A percentile compares a stretch with the other conserved stretches of the same genome.
Evolutionary conservation across 2,888 invertebrate genomes (phyloP).

Genomic region (Coremacera marginata): DNA sequence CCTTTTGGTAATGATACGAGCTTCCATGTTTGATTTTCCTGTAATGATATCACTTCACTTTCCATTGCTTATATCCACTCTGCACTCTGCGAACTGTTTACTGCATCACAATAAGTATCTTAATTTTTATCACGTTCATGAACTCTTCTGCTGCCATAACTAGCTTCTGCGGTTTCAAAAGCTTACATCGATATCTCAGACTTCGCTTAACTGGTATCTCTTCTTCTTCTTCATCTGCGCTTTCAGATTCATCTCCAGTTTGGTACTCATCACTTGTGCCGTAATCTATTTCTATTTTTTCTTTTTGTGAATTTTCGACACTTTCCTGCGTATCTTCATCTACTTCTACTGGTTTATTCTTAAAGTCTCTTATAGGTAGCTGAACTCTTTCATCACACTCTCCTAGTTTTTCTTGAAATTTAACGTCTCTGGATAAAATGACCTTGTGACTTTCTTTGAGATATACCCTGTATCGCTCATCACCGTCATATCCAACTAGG

Average conservation of each 20-base stretch:
- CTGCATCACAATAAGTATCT: slow-evolving; percentile 32
- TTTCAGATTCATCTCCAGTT: not conserved
- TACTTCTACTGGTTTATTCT: not conserved
- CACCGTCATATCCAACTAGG: too few relatives aligned
- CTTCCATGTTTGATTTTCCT: slow-evolving; percentile 57
- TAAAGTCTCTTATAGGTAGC: not conserved
- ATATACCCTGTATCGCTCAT: too few relatives aligned
- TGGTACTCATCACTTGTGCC: not conserved
- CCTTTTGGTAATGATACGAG: slow-evolving; percentile 49
- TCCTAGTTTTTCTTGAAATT: slow-evolving; percentile 7
- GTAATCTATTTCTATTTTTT: not conserved
- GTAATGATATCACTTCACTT: slow-evolving; percentile 55
- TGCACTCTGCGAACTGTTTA: slow-evolving; percentile 42
- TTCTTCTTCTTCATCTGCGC: not conserved
- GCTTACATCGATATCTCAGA: too few relatives aligned
- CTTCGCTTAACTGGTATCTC: not conserved
- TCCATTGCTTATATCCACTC: slow-evolving; percentile 53
- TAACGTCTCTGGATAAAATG: slow-evolving; percentile 18
- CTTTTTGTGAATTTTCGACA: not conserved
- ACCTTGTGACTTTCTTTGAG: too few relatives aligned
- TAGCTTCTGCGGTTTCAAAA: too few relatives aligned
- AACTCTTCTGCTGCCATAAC: not conserved
- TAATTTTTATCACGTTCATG: not conserved
- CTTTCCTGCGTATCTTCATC: not conserved
- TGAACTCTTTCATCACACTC: not conserved